Conservation (phyloP, 37 sponge, comb jelly and placozoan species). For the Beroe forskalii region DNA sequence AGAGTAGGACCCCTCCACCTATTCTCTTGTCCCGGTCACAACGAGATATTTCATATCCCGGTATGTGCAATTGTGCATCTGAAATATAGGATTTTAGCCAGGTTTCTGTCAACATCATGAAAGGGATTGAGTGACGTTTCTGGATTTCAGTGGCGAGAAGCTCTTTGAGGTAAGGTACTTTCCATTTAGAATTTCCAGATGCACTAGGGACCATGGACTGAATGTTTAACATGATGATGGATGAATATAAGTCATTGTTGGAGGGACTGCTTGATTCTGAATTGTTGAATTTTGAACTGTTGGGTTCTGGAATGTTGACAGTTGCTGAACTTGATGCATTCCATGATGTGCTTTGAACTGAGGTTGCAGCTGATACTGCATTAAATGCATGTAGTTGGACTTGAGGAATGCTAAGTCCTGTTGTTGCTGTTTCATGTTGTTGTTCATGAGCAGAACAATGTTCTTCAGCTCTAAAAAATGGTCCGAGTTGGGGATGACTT, state of each 20-base stretch:
- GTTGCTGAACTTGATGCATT: too few relatives aligned
- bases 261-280: background rate
- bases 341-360: too few relatives aligned
- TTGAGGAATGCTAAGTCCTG: too few relatives aligned
- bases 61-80: background rate
- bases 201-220: constrained; percentile 1
- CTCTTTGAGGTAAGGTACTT: background rate
- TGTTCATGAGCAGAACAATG: background rate
- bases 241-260: background rate
- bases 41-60: background rate
- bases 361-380: too few relatives aligned
- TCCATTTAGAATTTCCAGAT: background rate
- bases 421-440: too few relatives aligned
- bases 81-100: background rate
- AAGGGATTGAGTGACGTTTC: background rate
- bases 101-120: background rate
- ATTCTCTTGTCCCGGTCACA: background rate
- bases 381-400: too few relatives aligned
- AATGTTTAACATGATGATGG: background rate
- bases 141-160: background rate
- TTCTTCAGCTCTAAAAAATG: constrained; percentile 20
- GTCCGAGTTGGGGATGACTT: too few relatives aligned
- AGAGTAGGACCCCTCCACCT: background rate
- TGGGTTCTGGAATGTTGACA: background rate
- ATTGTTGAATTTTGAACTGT: background rate